These are phyloP conservation scores for Oppia nitens DNA, from an alignment of 1,140 invertebrate genomes.

Conservation along the genomic window DNA sequence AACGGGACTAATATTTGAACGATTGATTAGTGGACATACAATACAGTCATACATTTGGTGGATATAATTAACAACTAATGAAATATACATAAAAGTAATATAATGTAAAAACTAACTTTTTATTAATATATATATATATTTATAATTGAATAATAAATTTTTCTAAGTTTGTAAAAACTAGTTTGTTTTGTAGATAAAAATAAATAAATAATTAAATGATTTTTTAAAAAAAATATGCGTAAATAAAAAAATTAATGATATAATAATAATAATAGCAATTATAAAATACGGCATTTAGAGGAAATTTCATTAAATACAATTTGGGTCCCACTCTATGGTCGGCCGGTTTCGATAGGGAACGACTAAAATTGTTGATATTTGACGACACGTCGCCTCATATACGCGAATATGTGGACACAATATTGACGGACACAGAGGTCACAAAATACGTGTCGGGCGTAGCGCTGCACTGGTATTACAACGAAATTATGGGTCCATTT, in stretches of 20 bases:
- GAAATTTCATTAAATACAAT: constrained; percentile 43
- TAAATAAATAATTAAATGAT: too few species aligned
- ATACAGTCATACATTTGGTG: constrained; percentile 28
- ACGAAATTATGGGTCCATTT: constrained; percentile 31
- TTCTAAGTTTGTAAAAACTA: too few species aligned
- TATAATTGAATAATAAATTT: too few species aligned
- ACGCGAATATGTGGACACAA: constrained; percentile 39
- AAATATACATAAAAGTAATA: too few species aligned
- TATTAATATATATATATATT: too few species aligned
- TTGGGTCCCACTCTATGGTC: constrained; percentile 46
- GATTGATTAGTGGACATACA: constrained; percentile 19
- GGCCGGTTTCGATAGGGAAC: constrained; percentile 35
- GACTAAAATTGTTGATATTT: constrained; percentile 42
- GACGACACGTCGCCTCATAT: constrained; percentile 51
- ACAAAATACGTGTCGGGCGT: constrained; percentile 60
- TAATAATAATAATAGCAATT: too few species aligned
- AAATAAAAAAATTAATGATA: too few species aligned
- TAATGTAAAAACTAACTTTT: too few species aligned
- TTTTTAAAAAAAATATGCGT: too few species aligned
- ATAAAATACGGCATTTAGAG: too few species aligned
- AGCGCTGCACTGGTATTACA: constrained; percentile 59
- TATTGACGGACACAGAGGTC: constrained; percentile 32
- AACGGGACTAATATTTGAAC: constrained; percentile 24
- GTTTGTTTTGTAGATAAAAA: too few species aligned
- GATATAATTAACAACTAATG: constrained; percentile 13